Percentiles rank a stretch among this genome's conserved stretches.
Conservation (phyloP, 30 jellyfish, hydroid and myxozoan species). For the Pelagia noctiluca region DNA sequence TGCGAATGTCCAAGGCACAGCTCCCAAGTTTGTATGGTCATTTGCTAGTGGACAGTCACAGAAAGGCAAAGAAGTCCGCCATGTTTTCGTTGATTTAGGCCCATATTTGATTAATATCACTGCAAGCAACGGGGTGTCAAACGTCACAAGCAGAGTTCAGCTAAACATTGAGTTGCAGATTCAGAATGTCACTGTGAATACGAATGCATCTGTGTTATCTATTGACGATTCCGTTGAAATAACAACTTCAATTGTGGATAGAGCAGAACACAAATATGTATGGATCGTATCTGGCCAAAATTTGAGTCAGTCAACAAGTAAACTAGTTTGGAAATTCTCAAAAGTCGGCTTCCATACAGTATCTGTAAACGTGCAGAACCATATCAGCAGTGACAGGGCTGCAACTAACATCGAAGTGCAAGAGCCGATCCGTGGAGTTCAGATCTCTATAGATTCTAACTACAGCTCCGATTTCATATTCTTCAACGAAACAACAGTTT, state of each 20-base stretch:
- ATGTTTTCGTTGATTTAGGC: constrained; percentile 45
- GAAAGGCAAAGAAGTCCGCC: neutral
- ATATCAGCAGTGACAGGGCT: constrained; percentile 26
- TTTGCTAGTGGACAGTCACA: constrained; percentile 6
- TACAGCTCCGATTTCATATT: constrained; percentile 1
- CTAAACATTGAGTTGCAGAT: constrained; percentile 32
- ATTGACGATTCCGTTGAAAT: neutral
- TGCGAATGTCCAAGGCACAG: constrained; percentile 17
- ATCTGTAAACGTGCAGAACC: constrained; percentile 28
- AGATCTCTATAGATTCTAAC: neutral
- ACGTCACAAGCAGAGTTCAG: neutral
- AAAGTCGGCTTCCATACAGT: constrained; percentile 20
- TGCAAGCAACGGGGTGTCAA: constrained; percentile 52
- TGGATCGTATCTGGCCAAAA: constrained; percentile 18
- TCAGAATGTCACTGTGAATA: neutral
- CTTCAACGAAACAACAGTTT: constrained; percentile 47
- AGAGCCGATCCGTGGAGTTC: constrained; percentile 36
- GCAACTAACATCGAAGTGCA: constrained; percentile 6
- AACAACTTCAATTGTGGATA: constrained; percentile 11
- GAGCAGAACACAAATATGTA: constrained; percentile 47
- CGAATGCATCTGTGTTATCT: constrained; percentile 31
- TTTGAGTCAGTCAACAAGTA: neutral
- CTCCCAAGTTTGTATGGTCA: constrained; percentile 36
- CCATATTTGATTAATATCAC: constrained; percentile 12
- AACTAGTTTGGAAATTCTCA: neutral